Conservation (phyloP, 2,797 vertebrate genomes). For the Crax fasciolata region DNA sequence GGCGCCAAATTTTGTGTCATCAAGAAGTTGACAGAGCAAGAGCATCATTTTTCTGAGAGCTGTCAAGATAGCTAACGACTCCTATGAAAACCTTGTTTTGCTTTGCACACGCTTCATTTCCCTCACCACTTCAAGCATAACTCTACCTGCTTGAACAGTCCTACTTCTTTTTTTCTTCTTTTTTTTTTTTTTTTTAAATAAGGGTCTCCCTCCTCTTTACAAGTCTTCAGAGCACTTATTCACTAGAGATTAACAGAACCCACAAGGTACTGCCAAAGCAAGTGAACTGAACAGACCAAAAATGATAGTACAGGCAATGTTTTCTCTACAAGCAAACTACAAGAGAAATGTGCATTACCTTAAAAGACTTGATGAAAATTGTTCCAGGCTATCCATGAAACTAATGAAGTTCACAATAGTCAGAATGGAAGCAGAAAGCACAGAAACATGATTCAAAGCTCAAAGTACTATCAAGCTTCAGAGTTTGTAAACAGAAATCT, state of each 20-base stretch:
- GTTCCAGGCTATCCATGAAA: not conserved
- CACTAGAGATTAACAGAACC: not conserved
- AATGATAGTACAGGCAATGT: not conserved
- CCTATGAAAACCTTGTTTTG: not conserved
- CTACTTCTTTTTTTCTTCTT: not conserved
- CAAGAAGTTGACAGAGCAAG: not conserved
- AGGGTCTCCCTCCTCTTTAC: not conserved
- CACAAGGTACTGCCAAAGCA: not conserved
- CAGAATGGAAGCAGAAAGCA: not conserved
- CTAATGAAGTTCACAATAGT: not conserved
- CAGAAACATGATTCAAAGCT: not conserved
- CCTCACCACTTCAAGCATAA: not conserved
- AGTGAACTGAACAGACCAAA: not conserved
- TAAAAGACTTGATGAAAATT: not conserved
- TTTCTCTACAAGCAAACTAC: not conserved
- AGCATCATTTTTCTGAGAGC: not conserved
- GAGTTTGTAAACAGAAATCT: not conserved
- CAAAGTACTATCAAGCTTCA: not conserved
- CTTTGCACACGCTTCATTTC: not conserved
- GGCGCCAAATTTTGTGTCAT: not conserved
- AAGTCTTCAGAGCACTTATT: not conserved
- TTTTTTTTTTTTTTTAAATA: not conserved
- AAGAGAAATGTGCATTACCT: not conserved
- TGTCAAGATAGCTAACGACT: not conserved
- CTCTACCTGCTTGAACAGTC: not conserved